Base-by-base conservation (phyloP, 37 sponge, comb jelly and placozoan genomes). In the Ephydatia muelleri region DNA sequence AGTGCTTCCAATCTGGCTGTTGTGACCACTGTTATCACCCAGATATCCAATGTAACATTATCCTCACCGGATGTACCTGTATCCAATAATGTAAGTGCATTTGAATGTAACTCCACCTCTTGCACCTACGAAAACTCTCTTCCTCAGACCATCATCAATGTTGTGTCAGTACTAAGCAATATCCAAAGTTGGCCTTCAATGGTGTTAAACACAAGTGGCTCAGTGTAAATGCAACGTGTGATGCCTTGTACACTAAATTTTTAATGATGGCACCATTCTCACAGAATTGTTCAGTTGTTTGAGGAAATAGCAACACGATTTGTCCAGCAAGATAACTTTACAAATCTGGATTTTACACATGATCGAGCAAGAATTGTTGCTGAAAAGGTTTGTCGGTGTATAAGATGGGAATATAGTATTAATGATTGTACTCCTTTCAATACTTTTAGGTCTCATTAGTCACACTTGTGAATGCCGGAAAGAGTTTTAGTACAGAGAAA, bases 241-340 rank as follows among this genome's bases (percentile, higher is more conserved):
- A 57, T 57, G 19, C 16, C 57, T 57, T 9, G 6, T 43, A 9
- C 43, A 9, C 1, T 11, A n/a, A n/a, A n/a, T n/a, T n/a, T n/a
- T n/a, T 14, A 23, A 1, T 14, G 22, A 19, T 21, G 16, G 14
- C 34, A 22, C 16, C 1, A 19, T n/a, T 16, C 16, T 11, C 19
- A 37, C 47, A 89, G 90, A 5, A 28, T 89, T 71, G 76, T 89
- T 19, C 33, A 74, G 28, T 74, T 68, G 0, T 84, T 84, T 89
- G 90, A 89, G 66, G 49, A 75, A 0, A 75, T 89, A 30, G 68
- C 75, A 36, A n/a, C 33, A 21, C 72, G 38, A 64, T 68, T 84
- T 13, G 80, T 68, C 27, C 36, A 38, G 12, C 81, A 80, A 72
- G 37, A 74, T 0, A 74, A 84, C 23, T 84, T 84, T 25, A 38